Evolutionary conservation across 2,797 vertebrate species (phyloP).

Genomic region (Dermochelys coriacea): DNA sequence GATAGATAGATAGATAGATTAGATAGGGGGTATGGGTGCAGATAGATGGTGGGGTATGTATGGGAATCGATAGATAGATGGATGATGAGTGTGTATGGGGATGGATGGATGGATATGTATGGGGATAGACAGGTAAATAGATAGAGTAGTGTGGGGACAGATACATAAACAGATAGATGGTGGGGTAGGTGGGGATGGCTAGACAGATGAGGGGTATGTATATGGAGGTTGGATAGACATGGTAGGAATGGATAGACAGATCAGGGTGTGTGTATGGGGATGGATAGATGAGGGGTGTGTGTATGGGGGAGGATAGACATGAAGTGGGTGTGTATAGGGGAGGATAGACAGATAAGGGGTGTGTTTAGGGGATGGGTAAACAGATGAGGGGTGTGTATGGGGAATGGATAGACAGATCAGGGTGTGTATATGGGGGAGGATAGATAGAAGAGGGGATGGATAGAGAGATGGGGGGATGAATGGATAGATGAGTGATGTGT

Average conservation of each 20-base stretch:
- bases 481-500: background rate
- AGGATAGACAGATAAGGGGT: background rate
- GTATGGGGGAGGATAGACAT: too few relatives aligned
- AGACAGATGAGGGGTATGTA: background rate
- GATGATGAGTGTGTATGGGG: background rate
- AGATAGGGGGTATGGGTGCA: too few relatives aligned
- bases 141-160: background rate
- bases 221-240: too few relatives aligned
- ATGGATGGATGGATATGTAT: background rate
- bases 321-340: background rate
- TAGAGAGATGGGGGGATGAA: background rate
- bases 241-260: background rate
- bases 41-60: too few relatives aligned
- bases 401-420: too few relatives aligned
- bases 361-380: background rate
- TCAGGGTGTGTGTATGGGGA: conserved; percentile 1
- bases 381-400: too few relatives aligned
- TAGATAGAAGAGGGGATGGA: rapidly evolving
- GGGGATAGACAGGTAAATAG: background rate
- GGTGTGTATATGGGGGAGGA: background rate
- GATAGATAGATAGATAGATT: too few relatives aligned
- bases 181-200: too few relatives aligned
- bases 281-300: too few relatives aligned
- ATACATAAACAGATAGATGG: too few relatives aligned
- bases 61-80: too few relatives aligned